These are phyloP conservation scores for Byasa hedistus DNA, from an alignment of 2,888 invertebrate genomes.

Conservation along the genomic window DNA sequence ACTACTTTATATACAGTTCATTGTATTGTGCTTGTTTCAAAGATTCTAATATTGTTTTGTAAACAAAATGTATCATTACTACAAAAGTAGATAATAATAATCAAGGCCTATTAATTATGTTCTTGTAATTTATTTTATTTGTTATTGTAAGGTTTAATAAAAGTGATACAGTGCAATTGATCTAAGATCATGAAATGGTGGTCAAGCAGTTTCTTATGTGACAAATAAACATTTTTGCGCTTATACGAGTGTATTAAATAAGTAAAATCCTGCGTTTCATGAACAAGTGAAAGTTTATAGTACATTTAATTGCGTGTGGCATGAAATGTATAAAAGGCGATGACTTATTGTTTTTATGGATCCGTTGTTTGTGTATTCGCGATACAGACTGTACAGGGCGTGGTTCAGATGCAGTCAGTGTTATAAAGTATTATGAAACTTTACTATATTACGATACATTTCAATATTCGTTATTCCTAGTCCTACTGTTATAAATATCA, in stretches of 20 bases:
- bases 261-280: not conserved
- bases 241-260: no score
- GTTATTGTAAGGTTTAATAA: no score
- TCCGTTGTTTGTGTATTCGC: not conserved
- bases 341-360: conserved; percentile 11
- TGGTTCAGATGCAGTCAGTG: not conserved
- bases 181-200: no score
- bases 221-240: no score
- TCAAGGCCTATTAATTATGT: no score
- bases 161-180: no score
- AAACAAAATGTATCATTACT: no score
- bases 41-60: not conserved
- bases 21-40: not conserved
- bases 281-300: conserved; percentile 2
- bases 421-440: not conserved
- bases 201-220: no score
- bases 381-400: conserved; percentile 6
- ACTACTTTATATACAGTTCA: not conserved
- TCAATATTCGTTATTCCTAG: not conserved
- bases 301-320: conserved; percentile 5
- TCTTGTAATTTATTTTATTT: no score
- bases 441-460: not conserved
- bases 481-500: no score
- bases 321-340: not conserved
- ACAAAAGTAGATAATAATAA: no score